Evolutionary conservation across 1,140 invertebrate species (phyloP), one percentile per base, ranked within the genome.

Genomic region (Apis dorsata): DNA sequence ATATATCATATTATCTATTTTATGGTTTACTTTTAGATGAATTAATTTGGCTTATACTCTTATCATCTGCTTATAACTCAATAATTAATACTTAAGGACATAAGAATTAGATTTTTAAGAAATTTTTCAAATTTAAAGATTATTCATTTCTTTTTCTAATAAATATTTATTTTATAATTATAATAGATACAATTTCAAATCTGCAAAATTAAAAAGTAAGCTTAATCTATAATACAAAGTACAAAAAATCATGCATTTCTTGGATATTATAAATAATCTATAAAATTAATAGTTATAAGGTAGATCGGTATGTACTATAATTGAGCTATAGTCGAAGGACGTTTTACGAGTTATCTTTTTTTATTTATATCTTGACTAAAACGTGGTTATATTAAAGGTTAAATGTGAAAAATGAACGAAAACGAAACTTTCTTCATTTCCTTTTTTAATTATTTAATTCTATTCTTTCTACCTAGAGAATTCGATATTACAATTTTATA

Each of bases 301-400:
- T 9, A 28, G 9, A 76, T 77, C 24, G 53, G 49, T 57, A 24
- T 59, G 15, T 19, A 34, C 1, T 10, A 59, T 78, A 69, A 79
- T 63, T 53, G 24, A 62, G 57, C 19, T 79, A 72, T 79, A 79
- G 68, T 34, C 21, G 28, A 81, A 81, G 79, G 79, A 74, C 79
- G 51, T 62, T 55, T 34, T 24, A 57, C 49, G 60, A 72, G 28
- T 81, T 51, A 74, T 7, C 24, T 81, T 62, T 55, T 28, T 63
- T 53, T 11, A 57, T 74, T 74, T 65, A 63, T 44, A 34, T 60
- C 13, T 44, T 24, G 28, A 8, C 4, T 7, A 24, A 24, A 44
- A 15, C 9, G 28, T 19, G 15, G 11, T 44, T 44, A 44, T 7
- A 44, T 44, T 44, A 44, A 44, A 44, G 34, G 34, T 44, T 44